Evolutionary conservation across 2,888 invertebrate species (phyloP).

Genomic region (Rhabditoides inermis): DNA sequence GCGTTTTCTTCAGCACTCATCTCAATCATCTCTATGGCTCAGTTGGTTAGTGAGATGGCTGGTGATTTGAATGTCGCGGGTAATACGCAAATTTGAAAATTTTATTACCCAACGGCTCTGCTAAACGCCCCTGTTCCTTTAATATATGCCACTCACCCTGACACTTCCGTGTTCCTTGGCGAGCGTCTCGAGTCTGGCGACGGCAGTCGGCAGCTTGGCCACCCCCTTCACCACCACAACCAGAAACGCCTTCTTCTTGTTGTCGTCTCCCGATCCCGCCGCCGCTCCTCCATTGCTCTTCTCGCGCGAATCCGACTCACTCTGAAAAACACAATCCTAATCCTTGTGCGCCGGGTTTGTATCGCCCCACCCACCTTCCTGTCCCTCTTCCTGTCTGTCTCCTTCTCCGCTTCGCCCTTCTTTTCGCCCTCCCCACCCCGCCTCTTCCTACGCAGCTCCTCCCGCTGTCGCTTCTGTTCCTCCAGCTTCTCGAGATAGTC

Average conservation of each 20-base stretch:
- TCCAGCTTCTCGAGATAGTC: constrained; percentile 45
- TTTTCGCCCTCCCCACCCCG: constrained; percentile 15
- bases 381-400: neutral
- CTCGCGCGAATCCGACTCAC: neutral
- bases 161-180: constrained; percentile 29
- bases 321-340: neutral
- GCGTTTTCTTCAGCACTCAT: too few species aligned
- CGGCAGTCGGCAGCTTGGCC: constrained; percentile 24
- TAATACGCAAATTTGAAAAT: too few species aligned
- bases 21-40: too few species aligned
- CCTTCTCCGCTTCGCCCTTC: constrained; percentile 1
- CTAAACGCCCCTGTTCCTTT: too few species aligned
- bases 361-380: neutral
- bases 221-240: constrained; percentile 38
- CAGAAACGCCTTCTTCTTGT: constrained; percentile 35
- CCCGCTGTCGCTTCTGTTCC: constrained; percentile 42
- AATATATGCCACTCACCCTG: constrained; percentile 12
- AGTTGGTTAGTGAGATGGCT: too few species aligned
- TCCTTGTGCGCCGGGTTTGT: neutral
- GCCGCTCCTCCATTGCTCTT: neutral
- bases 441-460: constrained; percentile 35
- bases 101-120: too few species aligned
- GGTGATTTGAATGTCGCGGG: too few species aligned
- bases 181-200: constrained; percentile 21
- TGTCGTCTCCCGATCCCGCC: constrained; percentile 1